Base-by-base conservation (phyloP, 2,113 vertebrate genomes). In the Balaeniceps rex region DNA sequence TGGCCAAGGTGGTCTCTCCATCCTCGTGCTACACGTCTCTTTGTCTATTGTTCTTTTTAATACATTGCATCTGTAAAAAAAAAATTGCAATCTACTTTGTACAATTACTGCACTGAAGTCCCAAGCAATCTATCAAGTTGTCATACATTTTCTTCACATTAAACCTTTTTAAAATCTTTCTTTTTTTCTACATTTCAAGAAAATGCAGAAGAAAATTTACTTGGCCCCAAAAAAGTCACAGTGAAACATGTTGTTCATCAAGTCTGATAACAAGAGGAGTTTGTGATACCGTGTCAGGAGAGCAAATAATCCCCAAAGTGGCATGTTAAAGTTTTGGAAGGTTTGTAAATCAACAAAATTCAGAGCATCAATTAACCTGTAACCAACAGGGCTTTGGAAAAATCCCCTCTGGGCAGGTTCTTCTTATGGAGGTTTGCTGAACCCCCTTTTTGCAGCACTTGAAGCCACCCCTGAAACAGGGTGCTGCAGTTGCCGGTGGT, bases 51-150 rank as follows among this genome's bases (percentile, higher is more conserved):
- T 96, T 97, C 88, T 80, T 71, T 82, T 90, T 86, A 95, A 89
- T 89, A 81, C 57, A 63, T 70, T 78, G 64, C 92, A 78, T 87
- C 83, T 84, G 90, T 87, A 85, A 93, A 49, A 54, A 54, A 80
- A 85, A 68, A 75, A 92, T 42, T 58, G 51, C 74, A 96, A 64
- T 81, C 94, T 93, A 81, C 87, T 95, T 95, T 75, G 85, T 75
- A 88, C 95, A 95, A 94, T 92, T 94, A 84, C 93, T 63, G 69
- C 76, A 85, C 80, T 61, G 78, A 93, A 96, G 69, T 93, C 91
- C 78, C 70, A 46, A 93, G 79, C 70, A 95, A 94, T 95, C 93
- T 97, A 94, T 94, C 93, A 96, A 93, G 70, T 82, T 94, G 90
- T 93, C 90, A 85, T 68, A 72, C 17, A 66, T 93, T 93, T 96